Conservation (phyloP, 2,113 vertebrate genomes). For the Pteruthius melanotis region DNA sequence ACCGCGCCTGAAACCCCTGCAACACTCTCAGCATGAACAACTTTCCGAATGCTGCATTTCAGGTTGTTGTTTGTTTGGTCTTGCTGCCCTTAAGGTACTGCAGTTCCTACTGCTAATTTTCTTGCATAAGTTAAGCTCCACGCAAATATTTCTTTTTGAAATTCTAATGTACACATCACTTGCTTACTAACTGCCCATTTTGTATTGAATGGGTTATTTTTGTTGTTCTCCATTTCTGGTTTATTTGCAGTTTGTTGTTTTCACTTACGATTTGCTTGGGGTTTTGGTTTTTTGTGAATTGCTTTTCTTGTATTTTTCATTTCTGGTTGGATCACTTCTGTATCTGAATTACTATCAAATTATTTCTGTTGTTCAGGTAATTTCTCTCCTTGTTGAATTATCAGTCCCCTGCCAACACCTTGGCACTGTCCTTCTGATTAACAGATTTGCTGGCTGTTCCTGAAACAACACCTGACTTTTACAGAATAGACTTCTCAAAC, state of each 20-base stretch:
- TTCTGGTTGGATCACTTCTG: background rate
- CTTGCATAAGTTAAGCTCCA: background rate
- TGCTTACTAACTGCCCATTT: background rate
- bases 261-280: background rate
- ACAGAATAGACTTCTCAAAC: background rate
- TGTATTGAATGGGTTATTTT: rapidly evolving
- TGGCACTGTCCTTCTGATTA: background rate
- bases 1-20: background rate
- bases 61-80: background rate
- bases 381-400: background rate
- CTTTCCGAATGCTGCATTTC: background rate
- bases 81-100: background rate
- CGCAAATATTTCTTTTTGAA: background rate
- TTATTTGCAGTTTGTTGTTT: background rate
- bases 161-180: background rate
- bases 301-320: background rate
- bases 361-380: background rate
- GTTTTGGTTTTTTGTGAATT: background rate
- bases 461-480: background rate
- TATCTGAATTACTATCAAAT: background rate
- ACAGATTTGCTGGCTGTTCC: background rate
- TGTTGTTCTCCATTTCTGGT: background rate
- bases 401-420: background rate
- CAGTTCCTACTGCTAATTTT: background rate
- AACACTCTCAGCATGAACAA: background rate